phyloP scores from a whole-genome alignment of 2,797 vertebrate species.

The Spinus pinus region DNA sequence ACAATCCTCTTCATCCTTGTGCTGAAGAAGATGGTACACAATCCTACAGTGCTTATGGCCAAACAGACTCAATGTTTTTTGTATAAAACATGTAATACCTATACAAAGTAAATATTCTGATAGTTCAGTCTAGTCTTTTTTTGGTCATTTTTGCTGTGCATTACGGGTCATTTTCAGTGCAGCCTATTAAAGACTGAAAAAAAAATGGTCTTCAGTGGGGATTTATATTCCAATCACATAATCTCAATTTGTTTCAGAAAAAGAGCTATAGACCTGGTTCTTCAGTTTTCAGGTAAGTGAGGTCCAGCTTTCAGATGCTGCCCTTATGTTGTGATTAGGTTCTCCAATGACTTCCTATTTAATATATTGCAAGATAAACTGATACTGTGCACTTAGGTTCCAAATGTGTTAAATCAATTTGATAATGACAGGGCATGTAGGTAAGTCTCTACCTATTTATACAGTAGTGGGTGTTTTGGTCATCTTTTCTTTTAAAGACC shows the following conservation, averaged over 20 bases:
- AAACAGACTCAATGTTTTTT: not conserved
- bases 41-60: not conserved
- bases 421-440: slow-evolving; percentile 1
- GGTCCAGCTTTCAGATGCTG: not conserved
- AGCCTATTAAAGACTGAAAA: not conserved
- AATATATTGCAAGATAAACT: not conserved
- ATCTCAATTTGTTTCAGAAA: not conserved
- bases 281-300: not conserved
- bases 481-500: not conserved
- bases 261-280: not conserved
- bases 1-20: not conserved
- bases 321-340: not conserved
- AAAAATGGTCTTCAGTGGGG: not conserved
- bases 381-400: slow-evolving; percentile 17
- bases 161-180: not conserved
- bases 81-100: not conserved
- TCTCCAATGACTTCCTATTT: not conserved
- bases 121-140: not conserved
- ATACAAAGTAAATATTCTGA: not conserved
- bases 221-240: not conserved
- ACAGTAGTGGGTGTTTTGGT: not conserved
- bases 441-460: not conserved
- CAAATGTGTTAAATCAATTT: slow-evolving; percentile 19
- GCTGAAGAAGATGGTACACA: not conserved
- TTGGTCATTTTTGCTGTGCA: not conserved